Evolutionary conservation across 1,140 invertebrate species (phyloP).

Genomic region (Elymnias hypermnestra): DNA sequence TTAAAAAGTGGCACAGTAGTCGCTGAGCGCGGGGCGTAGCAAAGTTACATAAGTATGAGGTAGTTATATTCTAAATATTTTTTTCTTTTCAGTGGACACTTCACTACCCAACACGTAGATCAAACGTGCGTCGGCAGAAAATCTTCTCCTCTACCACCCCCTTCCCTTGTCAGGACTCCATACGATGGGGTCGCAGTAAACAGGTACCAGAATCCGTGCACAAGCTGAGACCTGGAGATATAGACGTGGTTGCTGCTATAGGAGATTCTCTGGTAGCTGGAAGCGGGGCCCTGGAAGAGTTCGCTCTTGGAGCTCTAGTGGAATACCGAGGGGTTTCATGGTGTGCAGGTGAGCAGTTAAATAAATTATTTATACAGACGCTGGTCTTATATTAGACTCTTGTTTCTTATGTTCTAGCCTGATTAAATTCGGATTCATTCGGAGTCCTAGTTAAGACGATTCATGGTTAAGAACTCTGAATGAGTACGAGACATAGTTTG

Average conservation of each 20-base stretch:
- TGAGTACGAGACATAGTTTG: too few relatives aligned
- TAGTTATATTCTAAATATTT: too few relatives aligned
- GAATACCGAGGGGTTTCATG: conserved; percentile 88
- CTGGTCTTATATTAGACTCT: too few relatives aligned
- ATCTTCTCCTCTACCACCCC: conserved; percentile 43
- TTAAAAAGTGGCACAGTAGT: too few relatives aligned
- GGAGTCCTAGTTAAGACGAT: too few relatives aligned
- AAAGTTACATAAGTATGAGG: too few relatives aligned
- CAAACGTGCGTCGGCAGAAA: conserved; percentile 55
- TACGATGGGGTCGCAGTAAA: conserved; percentile 44
- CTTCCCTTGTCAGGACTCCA: conserved; percentile 49
- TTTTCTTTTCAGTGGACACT: conserved; percentile 40
- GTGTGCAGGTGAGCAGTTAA: conserved; percentile 77
- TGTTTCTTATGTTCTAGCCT: too few relatives aligned
- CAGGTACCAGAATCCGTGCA: conserved; percentile 53
- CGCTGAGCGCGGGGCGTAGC: too few relatives aligned
- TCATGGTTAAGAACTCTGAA: too few relatives aligned
- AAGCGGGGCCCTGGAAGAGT: conserved; percentile 85
- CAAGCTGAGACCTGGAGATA: conserved; percentile 82
- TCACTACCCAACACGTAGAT: conserved; percentile 50
- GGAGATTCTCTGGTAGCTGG: conserved; percentile 88
- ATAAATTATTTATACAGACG: background rate
- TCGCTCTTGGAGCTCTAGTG: conserved; percentile 83
- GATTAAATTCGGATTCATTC: too few relatives aligned
- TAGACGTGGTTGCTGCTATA: conserved; percentile 86